A percentile compares a stretch with the other conserved stretches of the same genome.
Evolutionary conservation across 2,797 vertebrate species (phyloP).

Genomic region (Tragopan temminckii): DNA sequence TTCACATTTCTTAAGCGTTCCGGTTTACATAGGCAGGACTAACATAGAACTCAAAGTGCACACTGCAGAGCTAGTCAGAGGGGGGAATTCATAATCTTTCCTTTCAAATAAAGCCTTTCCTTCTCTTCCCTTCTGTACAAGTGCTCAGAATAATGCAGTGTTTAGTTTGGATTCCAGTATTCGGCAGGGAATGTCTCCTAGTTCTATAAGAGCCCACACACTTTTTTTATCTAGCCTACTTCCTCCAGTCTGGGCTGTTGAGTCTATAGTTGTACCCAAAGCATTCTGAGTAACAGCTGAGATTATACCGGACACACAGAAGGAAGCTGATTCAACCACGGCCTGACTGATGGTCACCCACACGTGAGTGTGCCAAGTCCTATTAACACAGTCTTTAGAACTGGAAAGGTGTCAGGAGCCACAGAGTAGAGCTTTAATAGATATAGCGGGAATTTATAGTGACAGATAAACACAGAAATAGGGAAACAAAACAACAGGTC

Average conservation of each 20-base stretch:
- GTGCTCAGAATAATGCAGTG: background rate
- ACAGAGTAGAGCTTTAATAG: background rate
- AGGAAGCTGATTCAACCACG: background rate
- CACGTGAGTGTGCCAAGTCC: background rate
- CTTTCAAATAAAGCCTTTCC: background rate
- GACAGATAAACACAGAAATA: background rate
- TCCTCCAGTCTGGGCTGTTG: slow-evolving; percentile 21
- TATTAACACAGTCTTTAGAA: background rate
- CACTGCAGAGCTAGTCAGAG: background rate
- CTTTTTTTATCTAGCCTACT: slow-evolving; percentile 48
- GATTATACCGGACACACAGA: background rate
- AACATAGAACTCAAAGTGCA: background rate
- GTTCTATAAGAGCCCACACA: background rate
- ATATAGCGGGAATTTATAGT: background rate
- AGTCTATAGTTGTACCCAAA: slow-evolving; percentile 31
- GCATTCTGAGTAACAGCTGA: background rate
- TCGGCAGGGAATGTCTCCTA: slow-evolving; percentile 13
- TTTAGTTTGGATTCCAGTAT: slow-evolving; percentile 10
- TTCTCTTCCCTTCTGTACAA: background rate
- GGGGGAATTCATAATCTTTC: background rate
- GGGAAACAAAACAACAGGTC: background rate
- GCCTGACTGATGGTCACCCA: background rate
- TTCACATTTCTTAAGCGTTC: background rate
- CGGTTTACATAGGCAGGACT: background rate
- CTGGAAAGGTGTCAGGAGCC: background rate